Evolutionary conservation across 2,888 invertebrate species (phyloP).

Genomic region (Apoderus coryli): DNA sequence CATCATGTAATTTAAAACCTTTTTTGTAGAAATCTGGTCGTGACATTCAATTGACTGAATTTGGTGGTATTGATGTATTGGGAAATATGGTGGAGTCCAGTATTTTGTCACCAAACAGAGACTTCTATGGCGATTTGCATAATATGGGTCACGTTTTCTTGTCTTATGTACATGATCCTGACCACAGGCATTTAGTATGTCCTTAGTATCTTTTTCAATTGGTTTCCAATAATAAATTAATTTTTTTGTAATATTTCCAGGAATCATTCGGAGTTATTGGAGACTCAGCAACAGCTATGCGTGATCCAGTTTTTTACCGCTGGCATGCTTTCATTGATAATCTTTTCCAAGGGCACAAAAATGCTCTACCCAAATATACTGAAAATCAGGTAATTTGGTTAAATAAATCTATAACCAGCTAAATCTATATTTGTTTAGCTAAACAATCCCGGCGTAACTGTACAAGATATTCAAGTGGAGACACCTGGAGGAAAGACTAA

Average conservation of each 20-base stretch:
- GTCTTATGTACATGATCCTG: constrained; percentile 67
- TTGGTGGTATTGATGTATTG: constrained; percentile 58
- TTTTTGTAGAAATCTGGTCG: constrained; percentile 40
- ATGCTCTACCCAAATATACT: constrained; percentile 50
- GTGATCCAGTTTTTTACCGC: constrained; percentile 75
- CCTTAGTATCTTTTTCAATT: neutral
- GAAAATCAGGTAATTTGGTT: constrained; percentile 35
- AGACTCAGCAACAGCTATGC: constrained; percentile 71
- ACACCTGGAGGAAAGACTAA: constrained; percentile 37
- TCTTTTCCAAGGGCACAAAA: constrained; percentile 61
- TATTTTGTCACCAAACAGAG: constrained; percentile 50
- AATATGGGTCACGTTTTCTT: constrained; percentile 71
- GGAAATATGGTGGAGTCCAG: constrained; percentile 69
- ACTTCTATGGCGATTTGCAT: constrained; percentile 65
- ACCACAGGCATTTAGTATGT: constrained; percentile 54
- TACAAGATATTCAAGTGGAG: constrained; percentile 42
- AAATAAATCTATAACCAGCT: constrained; percentile 1
- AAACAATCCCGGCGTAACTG: constrained; percentile 46
- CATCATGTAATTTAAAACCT: constrained; percentile 19
- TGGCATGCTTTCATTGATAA: constrained; percentile 73
- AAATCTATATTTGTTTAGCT: constrained; percentile 33
- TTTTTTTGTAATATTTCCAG: constrained; percentile 29
- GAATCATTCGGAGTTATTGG: constrained; percentile 77
- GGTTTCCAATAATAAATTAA: constrained; percentile 1
- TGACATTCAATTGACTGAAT: constrained; percentile 43